A percentile compares a stretch with the other conserved stretches of the same genome.
Conservation (phyloP, 2,888 invertebrate species). For the Tenthredo livida region DNA sequence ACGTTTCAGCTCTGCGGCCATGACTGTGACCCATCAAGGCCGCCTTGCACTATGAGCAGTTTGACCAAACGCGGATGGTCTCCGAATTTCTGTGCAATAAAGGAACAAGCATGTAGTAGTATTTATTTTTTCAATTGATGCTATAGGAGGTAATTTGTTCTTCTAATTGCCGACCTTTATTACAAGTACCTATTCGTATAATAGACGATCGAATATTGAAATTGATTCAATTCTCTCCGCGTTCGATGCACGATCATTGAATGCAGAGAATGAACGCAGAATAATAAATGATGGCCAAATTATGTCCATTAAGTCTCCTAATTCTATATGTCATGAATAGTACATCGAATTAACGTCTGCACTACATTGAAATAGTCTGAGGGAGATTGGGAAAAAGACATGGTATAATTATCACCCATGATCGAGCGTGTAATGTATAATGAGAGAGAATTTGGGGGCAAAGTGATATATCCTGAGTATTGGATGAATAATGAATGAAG, state of each 20-base stretch:
- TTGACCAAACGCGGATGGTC: background rate
- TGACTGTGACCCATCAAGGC: conserved; percentile 33
- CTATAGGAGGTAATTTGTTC: background rate
- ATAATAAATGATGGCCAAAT: background rate
- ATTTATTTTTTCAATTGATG: background rate
- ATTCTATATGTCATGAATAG: background rate
- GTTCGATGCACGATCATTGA: conserved; percentile 13
- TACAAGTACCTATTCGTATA: too few relatives aligned
- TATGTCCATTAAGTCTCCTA: background rate
- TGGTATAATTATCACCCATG: background rate
- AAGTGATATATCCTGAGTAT: conserved; percentile 45
- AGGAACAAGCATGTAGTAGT: background rate
- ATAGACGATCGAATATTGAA: background rate
- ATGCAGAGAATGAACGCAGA: background rate
- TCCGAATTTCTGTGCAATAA: background rate
- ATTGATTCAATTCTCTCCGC: conserved; percentile 23
- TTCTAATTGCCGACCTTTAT: background rate
- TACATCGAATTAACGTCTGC: background rate
- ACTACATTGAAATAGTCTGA: background rate
- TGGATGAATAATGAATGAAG: conserved; percentile 63
- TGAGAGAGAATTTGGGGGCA: conserved; percentile 42
- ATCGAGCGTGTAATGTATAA: background rate
- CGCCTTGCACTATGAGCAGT: background rate
- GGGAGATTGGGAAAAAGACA: background rate
- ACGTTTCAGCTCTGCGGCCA: background rate